Evolutionary conservation across 2,888 invertebrate species (phyloP), one percentile per base, ranked within the genome.

Genomic region (Gordius sp.): DNA sequence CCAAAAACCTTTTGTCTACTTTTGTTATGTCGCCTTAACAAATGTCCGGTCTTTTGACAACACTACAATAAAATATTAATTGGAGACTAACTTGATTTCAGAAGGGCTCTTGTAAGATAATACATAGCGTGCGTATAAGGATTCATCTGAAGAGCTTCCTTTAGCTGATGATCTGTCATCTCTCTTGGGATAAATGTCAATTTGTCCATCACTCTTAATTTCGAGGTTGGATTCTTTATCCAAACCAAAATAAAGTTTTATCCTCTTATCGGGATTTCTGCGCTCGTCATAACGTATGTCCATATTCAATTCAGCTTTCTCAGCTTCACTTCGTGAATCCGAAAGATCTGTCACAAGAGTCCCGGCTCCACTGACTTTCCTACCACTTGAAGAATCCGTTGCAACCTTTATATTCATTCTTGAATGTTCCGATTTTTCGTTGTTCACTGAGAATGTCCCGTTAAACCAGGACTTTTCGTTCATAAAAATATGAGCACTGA

Each of bases 221-320:
- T 33, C n/a, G 39, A 13, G 8, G n/a, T 33, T n/a, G 39, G n/a
- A 13, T 8, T 33, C 39, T n/a, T 33, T 33, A 33, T 33, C 39
- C 39, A 33, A 33, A 33, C n/a, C 39, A 8, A 33, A 33, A 13
- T n/a, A 13, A 13, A 33, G n/a, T 33, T 13, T 33, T 8, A 33
- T 33, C n/a, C n/a, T 33, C 8, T 33, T n/a, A 33, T 47, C 47
- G 23, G 47, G 47, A 47, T n/a, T n/a, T 47, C 47, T 47, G 4
- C 47, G 8, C 4, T 13, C 47, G 20, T 47, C 47, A 23, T 47
- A 47, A 8, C 20, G 4, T n/a, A 47, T 20, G 20, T 8, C 20
- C 16, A 47, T 8, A 47, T 47, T 23, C 4, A 47, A 13, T 13
- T 47, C n/a, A 47, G 47, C 47, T n/a, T 47, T 20, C 8, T 47